phyloP scores from a whole-genome alignment of 2,113 vertebrate species.

The Dasypus novemcinctus region DNA sequence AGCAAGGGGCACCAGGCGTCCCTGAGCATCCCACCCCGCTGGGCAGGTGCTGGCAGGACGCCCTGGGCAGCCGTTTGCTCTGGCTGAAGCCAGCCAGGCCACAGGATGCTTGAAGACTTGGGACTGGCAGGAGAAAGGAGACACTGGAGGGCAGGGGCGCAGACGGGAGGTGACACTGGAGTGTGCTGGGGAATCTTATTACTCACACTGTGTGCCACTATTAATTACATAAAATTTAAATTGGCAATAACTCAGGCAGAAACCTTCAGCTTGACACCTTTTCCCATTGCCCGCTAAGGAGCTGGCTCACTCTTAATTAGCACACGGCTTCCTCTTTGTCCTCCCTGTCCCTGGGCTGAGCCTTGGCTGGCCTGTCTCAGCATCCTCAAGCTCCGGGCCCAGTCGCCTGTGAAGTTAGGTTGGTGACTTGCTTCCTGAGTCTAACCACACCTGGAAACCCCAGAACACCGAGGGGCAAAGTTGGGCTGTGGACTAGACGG shows the following conservation, averaged over 20 bases:
- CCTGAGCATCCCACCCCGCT: too few relatives aligned
- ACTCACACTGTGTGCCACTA: neutral
- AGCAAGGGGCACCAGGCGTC: too few relatives aligned
- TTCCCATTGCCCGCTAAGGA: neutral
- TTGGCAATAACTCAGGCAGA: neutral
- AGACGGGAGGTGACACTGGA: neutral
- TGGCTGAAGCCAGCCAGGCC: too few relatives aligned
- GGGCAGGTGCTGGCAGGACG: too few relatives aligned
- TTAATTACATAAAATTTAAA: neutral
- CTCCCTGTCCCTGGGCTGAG: accelerated
- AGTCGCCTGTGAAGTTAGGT: accelerated
- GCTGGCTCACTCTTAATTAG: neutral
- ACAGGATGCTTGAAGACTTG: neutral
- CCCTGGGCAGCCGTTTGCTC: too few relatives aligned
- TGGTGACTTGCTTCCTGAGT: accelerated
- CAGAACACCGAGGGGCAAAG: accelerated
- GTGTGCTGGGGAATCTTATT: neutral
- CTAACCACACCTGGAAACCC: neutral
- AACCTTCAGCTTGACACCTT: neutral
- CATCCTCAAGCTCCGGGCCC: too few relatives aligned
- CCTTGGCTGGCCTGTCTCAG: neutral
- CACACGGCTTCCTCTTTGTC: neutral
- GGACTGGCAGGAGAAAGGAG: neutral
- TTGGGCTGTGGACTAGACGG: neutral
- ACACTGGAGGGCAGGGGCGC: accelerated